phyloP scores from a whole-genome alignment of 2,797 vertebrate species.

The Cynopterus sphinx region DNA sequence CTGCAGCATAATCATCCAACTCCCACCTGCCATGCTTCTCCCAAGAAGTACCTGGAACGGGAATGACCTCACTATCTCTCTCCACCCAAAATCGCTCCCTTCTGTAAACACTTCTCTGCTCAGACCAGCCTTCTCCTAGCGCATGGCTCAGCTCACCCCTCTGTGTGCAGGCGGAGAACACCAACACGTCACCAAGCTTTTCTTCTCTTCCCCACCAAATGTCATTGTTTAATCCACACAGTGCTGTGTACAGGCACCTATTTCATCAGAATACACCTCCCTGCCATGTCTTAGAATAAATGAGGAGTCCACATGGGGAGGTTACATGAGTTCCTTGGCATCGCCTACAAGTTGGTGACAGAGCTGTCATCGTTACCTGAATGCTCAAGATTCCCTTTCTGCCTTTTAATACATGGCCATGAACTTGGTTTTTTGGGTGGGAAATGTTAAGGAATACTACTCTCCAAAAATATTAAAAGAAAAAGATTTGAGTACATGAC shows the following conservation, averaged over 20 bases:
- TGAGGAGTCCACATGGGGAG: not conserved
- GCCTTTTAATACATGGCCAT: not conserved
- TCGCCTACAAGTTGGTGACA: not conserved
- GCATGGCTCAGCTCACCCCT: not conserved
- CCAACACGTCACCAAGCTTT: no score
- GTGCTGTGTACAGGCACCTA: accelerated
- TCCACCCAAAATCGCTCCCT: not conserved
- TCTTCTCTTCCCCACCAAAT: no score
- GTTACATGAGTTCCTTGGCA: not conserved
- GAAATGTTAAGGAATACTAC: not conserved
- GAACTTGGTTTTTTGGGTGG: not conserved
- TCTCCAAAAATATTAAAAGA: not conserved
- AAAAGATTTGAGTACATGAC: not conserved
- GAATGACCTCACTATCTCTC: not conserved
- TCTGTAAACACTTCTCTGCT: not conserved
- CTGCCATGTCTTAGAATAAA: not conserved
- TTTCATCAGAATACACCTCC: not conserved
- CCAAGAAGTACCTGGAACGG: not conserved
- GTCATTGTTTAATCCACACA: accelerated
- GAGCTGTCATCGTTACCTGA: accelerated
- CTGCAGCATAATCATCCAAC: accelerated
- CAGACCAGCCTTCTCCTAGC: not conserved
- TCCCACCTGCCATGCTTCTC: not conserved
- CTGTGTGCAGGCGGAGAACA: not conserved
- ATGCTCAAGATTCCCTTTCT: not conserved